Conservation (phyloP, 1,140 invertebrate species). For the Heliconius hewitsoni region DNA sequence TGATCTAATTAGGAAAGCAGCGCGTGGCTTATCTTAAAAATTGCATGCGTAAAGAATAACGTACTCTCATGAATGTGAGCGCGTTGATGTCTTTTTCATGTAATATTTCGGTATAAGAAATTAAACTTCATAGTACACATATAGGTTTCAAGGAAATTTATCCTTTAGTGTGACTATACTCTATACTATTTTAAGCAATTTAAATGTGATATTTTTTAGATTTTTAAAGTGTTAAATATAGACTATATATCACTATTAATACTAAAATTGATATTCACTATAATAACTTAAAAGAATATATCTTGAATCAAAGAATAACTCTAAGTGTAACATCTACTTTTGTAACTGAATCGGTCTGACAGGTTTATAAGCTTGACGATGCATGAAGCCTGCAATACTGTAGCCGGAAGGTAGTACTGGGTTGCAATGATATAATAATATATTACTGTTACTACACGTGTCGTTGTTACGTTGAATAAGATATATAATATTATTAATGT, state of each 20-base stretch:
- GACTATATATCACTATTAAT: too few relatives aligned
- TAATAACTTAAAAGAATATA: not conserved
- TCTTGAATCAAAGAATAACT: not conserved
- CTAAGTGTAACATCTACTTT: not conserved
- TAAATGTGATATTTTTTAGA: not conserved
- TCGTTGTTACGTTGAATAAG: not conserved
- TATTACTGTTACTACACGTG: not conserved
- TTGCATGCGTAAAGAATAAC: not conserved
- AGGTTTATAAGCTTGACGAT: not conserved
- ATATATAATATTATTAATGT: too few relatives aligned
- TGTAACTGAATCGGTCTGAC: not conserved
- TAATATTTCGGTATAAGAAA: not conserved
- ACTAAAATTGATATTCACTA: not conserved
- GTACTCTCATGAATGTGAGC: not conserved
- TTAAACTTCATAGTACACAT: not conserved
- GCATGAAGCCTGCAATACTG: constrained; percentile 8
- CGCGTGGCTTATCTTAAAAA: not conserved
- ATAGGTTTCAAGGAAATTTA: not conserved
- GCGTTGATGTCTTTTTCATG: constrained; percentile 35
- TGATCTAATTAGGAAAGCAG: not conserved
- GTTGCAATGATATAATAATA: constrained; percentile 7
- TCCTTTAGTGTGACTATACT: not conserved
- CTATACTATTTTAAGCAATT: not conserved
- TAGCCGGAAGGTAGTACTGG: constrained; percentile 10
- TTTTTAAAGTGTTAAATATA: too few relatives aligned